Evolutionary conservation across 2,113 vertebrate genomes (phyloP), one percentile per base, ranked within the genome.

Genomic region (Hippoglossus stenolepis): DNA sequence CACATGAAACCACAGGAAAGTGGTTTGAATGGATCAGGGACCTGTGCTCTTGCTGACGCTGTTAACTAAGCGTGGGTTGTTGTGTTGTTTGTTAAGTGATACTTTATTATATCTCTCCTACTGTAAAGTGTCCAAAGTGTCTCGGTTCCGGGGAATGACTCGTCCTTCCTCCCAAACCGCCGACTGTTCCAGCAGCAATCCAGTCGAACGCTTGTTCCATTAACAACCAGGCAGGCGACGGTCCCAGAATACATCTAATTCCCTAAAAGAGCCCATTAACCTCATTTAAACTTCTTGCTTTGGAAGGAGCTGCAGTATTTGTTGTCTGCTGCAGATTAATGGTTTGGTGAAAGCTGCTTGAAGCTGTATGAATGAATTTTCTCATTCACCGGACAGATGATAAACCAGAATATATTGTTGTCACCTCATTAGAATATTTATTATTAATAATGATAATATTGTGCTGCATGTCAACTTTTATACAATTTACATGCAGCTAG

Each of bases 211-310:
- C 53, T 56, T 17, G 2, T 26, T 63, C 64, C 40, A 71, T 71
- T 67, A 62, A 62, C 63, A 71, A 31, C 59, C 54, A 74, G 65
- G 17, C 54, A 70, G 53, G 14, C 31, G 59, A 23, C 6, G 57
- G 5, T 40, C 35, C 31, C 38, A 67, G 40, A 57, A 71, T 31
- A 35, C 9, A 61, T 79, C 60, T 31, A 57, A 79, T 67, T 68
- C 63, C 62, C 51, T 63, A 24, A 79, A 75, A 72, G 43, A 72
- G 51, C 62, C 62, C 2, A 1, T 67, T 84, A 58, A 66, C 67
- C 61, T 62, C 47, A 71, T 65, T 74, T 61, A 61, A 69, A 73
- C 40, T 17, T 51, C 45, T 3, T 2, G n/a, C 35, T 64, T 21
- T 64, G 20, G 21, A 8, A 45, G 12, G 40, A 45, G 21, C 10